Evolutionary conservation across 2,113 vertebrate species (phyloP), one percentile per base, ranked within the genome.

Genomic region (Puntigrus tetrazona): DNA sequence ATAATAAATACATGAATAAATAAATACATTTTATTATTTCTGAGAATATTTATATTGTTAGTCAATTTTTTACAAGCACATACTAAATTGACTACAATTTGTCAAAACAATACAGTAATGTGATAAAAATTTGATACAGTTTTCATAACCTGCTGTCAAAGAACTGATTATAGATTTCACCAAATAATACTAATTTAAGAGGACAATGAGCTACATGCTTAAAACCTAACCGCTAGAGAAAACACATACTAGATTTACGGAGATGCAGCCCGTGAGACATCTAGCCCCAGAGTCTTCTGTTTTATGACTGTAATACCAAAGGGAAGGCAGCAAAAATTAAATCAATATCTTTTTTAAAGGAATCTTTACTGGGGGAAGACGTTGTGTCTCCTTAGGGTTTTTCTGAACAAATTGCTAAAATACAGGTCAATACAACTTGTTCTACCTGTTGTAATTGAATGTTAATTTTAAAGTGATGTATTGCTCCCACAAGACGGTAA

Each of bases 391-490:
- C 78, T 67, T 80, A 3, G 78, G 61, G 59, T 45, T 76, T 45
- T 76, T 25, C 38, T 76, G 57, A 50, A 47, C 18, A 83, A 47
- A 84, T 29, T 50, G 57, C 41, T 52, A n/a, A 22, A 36, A 50
- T 25, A 18, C 73, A 67, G 43, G 55, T 76, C 72, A 77, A 84
- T 63, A 52, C 41, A 84, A 43, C 27, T 25, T 74, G 52, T 63
- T 74, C 25, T n/a, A 27, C 25, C 70, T 47, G 31, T 76, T 84
- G 43, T 77, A 47, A 76, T 50, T 84, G 73, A 84, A 84, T 65
- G 72, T 27, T 63, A 63, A 84, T 76, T 65, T n/a, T 10, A 75
- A 75, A 50, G 72, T 45, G 82, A 61, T 25, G 43, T 4, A 75
- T 47, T 45, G 41, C 34, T 61, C 70, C 72, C 55, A 75, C 1